These are phyloP conservation scores for Acleris sparsana DNA, from an alignment of 2,888 invertebrate species.

Conservation along the genomic window DNA sequence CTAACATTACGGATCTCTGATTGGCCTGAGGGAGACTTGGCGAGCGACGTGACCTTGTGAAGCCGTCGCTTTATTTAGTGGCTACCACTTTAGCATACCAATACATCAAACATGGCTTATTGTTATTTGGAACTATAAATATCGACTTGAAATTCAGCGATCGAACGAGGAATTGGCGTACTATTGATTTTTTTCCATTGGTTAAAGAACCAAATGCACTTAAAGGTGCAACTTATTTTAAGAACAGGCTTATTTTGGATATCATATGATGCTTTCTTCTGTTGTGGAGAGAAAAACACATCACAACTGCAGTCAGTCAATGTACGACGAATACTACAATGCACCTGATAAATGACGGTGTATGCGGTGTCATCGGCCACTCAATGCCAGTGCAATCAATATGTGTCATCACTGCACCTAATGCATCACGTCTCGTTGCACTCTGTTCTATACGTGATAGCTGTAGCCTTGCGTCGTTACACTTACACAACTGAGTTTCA, in stretches of 20 bases:
- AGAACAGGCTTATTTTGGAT: no score
- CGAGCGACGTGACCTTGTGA: conserved; percentile 29
- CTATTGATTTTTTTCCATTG: background rate
- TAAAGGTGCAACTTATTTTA: no score
- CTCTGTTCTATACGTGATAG: background rate
- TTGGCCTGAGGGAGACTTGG: conserved; percentile 23
- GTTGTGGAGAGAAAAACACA: background rate
- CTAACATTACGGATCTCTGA: conserved; percentile 12
- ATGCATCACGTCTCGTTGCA: conserved; percentile 7
- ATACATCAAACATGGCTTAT: conserved; percentile 14
- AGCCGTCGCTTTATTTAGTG: conserved; percentile 28
- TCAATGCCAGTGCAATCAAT: conserved; percentile 37
- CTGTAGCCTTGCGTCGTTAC: conserved; percentile 1
- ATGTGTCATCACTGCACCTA: conserved; percentile 30
- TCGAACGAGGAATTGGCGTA: background rate
- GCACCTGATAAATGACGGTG: background rate
- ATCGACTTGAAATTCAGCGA: conserved; percentile 6
- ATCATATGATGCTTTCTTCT: no score
- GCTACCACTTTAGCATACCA: conserved; percentile 24
- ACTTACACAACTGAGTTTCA: no score
- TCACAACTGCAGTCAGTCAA: background rate
- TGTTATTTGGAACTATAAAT: conserved; percentile 15
- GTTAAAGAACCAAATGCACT: background rate
- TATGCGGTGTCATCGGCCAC: conserved; percentile 33
- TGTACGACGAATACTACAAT: background rate